Evolutionary conservation across 2,797 vertebrate genomes (phyloP).

Genomic region (Helicolenus hilgendorfi): DNA sequence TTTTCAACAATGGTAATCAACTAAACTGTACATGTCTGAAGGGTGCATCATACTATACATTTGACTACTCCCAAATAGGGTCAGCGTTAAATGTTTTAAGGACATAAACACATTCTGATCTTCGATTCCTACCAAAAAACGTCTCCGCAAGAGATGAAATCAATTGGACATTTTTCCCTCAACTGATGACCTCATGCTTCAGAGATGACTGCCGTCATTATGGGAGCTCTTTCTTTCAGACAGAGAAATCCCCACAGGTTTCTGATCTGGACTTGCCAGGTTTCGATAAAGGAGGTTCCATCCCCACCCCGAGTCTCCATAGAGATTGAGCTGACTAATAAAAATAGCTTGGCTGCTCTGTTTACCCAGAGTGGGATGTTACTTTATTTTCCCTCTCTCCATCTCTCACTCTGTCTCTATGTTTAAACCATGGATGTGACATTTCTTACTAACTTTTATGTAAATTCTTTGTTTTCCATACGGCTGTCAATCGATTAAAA

Average conservation of each 20-base stretch:
- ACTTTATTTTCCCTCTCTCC: slow-evolving; percentile 53
- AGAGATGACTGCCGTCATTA: slow-evolving; percentile 75
- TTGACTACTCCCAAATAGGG: slow-evolving; percentile 8
- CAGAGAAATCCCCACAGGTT: slow-evolving; percentile 79
- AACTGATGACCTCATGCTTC: slow-evolving; percentile 73
- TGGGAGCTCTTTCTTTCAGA: slow-evolving; percentile 80
- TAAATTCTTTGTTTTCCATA: not conserved
- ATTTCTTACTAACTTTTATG: not conserved
- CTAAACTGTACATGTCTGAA: not conserved
- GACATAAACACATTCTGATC: slow-evolving; percentile 35
- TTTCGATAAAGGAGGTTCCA: slow-evolving; percentile 88
- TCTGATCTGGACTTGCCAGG: slow-evolving; percentile 86
- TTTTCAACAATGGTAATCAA: slow-evolving; percentile 41
- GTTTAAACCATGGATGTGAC: slow-evolving; percentile 8
- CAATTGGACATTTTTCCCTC: slow-evolving; percentile 61
- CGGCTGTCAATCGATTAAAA: no score
- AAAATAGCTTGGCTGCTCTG: slow-evolving; percentile 81
- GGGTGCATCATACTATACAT: not conserved
- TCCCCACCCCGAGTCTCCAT: slow-evolving; percentile 89
- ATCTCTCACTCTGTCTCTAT: slow-evolving; percentile 7
- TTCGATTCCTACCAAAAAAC: slow-evolving; percentile 53
- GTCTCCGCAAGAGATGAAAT: slow-evolving; percentile 53
- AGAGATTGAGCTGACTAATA: slow-evolving; percentile 88
- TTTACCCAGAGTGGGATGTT: slow-evolving; percentile 72
- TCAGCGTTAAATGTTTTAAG: slow-evolving; percentile 16